Evolutionary conservation across 1,140 invertebrate species (phyloP).

Genomic region (Nephotettix cincticeps): DNA sequence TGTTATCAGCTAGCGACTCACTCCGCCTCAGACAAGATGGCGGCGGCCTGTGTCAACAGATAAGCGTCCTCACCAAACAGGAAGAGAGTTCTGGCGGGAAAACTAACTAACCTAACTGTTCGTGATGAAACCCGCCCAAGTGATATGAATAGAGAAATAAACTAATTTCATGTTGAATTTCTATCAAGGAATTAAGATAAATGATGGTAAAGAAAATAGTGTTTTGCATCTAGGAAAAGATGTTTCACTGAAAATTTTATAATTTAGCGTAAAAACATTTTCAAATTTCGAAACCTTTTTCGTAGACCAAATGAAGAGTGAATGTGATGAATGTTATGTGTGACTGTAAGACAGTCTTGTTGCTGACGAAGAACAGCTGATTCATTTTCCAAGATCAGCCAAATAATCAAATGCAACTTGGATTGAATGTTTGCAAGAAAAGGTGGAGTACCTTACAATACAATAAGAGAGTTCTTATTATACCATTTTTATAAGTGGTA

Average conservation of each 20-base stretch:
- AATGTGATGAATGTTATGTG: too few species aligned
- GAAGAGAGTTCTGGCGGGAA: background rate
- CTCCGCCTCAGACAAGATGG: background rate
- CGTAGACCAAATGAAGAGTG: too few species aligned
- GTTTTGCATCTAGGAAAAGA: background rate
- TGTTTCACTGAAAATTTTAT: background rate
- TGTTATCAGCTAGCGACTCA: background rate
- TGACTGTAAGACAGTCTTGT: too few species aligned
- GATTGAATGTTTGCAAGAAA: too few species aligned
- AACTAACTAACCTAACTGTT: background rate
- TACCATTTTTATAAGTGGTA: too few species aligned
- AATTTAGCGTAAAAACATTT: too few species aligned
- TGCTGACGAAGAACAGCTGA: too few species aligned
- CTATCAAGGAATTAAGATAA: background rate
- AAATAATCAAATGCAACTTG: too few species aligned
- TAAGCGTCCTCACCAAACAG: slow-evolving; percentile 3
- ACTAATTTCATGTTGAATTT: background rate
- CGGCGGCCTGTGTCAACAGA: slow-evolving; percentile 11
- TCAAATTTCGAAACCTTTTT: too few species aligned
- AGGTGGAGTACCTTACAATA: too few species aligned
- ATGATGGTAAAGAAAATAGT: background rate
- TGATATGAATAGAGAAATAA: background rate
- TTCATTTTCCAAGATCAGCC: too few species aligned
- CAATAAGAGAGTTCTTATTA: too few species aligned
- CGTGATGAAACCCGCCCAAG: background rate